Base-by-base conservation (phyloP, 92 coral and sea anemone species). In the Diadumene lineata region DNA sequence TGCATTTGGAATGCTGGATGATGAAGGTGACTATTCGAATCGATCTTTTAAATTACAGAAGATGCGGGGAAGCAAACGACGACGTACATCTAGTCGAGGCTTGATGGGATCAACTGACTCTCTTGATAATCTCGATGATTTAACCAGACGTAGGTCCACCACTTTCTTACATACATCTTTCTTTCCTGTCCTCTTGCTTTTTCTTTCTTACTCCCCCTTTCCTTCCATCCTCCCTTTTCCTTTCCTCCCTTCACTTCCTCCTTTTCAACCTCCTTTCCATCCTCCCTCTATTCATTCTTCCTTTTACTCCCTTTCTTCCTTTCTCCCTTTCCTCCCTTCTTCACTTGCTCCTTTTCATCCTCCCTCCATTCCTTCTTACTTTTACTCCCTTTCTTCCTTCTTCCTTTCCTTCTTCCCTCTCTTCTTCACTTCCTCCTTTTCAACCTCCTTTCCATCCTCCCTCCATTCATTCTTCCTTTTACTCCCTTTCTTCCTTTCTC, bases 91-190 rank as follows among this genome's bases (percentile, higher is more conserved):
- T 34, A 86, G 86, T 74, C 79, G 84, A 23, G 82, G 92, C 66
- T 79, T 91, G 70, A 91, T 91, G 97, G 93, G 93, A 28, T 88
- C 93, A 38, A 91, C 90, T 43, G 97, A 91, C 74, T 91, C 97
- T 1, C 60, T 91, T 53, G 83, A 82, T 23, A 89, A 69, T 23
- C 62, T 84, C 43, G 92, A 91, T 22, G 93, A 88, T 24, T 31
- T 88, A 69, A 86, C 82, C 2, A 80, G 86, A 51, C 84, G 82
- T 74, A 84, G 91, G 86, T 70, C 55, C 56, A 18, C 21, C 9
- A 18, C 51, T 66, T 6, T 30, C 53, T 34, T 66, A 26, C 53
- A 11, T 29, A 22, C 51, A 34, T 17, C 71, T 44, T 43, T 25
- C 22, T 29, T 66, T 44, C 11, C 9, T 64, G 22, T 25, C 22